Evolutionary conservation across 2,888 invertebrate species (phyloP).

Genomic region (Scotopteryx bipunctaria): DNA sequence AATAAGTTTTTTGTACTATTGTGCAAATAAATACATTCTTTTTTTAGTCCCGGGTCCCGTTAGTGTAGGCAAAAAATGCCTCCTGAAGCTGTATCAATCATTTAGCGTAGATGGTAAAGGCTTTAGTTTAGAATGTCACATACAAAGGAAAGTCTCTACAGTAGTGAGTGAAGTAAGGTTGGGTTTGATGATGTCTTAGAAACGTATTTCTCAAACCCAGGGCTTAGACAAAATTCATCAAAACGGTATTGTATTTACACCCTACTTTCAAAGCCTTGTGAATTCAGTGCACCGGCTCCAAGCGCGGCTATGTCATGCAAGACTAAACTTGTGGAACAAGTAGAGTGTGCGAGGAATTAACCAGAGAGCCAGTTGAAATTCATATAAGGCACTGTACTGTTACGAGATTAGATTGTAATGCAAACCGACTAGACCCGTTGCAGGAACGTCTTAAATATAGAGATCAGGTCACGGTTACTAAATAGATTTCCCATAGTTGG

Average conservation of each 20-base stretch:
- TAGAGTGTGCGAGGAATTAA: constrained; percentile 23
- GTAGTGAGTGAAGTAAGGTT: too few relatives aligned
- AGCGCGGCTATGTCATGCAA: constrained; percentile 27
- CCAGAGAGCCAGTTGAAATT: constrained; percentile 20
- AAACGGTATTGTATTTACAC: constrained; percentile 9
- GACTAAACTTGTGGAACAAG: constrained; percentile 28
- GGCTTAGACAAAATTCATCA: not conserved
- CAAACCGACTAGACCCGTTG: constrained; percentile 4
- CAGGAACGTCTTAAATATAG: constrained; percentile 11
- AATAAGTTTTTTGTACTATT: too few relatives aligned
- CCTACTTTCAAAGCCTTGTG: constrained; percentile 24
- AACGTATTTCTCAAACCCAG: not conserved
- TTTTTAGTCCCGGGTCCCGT: too few relatives aligned
- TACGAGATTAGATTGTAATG: constrained; percentile 27
- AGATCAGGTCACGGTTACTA: not conserved
- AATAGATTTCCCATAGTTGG: not conserved
- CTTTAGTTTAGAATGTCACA: too few relatives aligned
- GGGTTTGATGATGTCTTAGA: too few relatives aligned
- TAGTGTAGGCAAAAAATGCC: too few relatives aligned
- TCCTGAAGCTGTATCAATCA: too few relatives aligned
- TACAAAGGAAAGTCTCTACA: too few relatives aligned
- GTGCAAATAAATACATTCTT: too few relatives aligned
- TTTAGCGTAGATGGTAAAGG: too few relatives aligned
- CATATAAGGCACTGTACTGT: constrained; percentile 29
- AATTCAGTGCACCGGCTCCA: constrained; percentile 16